Evolutionary conservation across 2,797 vertebrate species (phyloP), one percentile per base, ranked within the genome.

Genomic region (Ctenosaura bakeri): DNA sequence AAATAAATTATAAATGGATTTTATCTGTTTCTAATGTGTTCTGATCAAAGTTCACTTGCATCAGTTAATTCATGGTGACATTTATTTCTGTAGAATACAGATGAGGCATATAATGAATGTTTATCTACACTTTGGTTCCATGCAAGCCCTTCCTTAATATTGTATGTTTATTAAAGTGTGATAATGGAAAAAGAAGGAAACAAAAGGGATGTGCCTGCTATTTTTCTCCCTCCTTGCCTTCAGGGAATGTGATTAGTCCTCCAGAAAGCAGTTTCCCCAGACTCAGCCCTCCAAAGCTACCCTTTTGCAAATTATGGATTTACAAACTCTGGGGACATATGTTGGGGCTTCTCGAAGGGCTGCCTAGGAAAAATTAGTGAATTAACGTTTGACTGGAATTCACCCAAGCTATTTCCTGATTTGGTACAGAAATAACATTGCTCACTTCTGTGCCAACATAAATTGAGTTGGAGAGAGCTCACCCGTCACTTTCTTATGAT

Each of bases 31-130:
- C 29, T 16, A 69, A 10, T 0, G 2, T n/a, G 89, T 81, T 29
- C 74, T 85, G 90, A 42, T 18, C 73, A 88, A 78, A 88, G n/a
- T 83, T 77, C 81, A 91, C 50, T 35, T 66, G 64, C 85, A 59
- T 62, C 81, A 78, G 50, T 77, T 6, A 13, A 29, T n/a, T 84
- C 88, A 50, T 52, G 81, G 56, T 26, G 42, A 38, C 46, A 84
- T 84, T 56, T 12, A 8, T 71, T 86, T 22, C 42, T 77, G 26
- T 24, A 6, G 42, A 59, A 18, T 81, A 16, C 38, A 8, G 62
- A 62, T 3, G 6, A 73, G 32, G 79, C 20, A 38, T 14, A 56
- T 81, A 88, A 81, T 82, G 35, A 79, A 54, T 78, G 87, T 86
- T 0, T 69, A 10, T 64, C 20, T 79, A 64, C n/a, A 50, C 83